Conservation (phyloP, 2,113 vertebrate species). For the Macroglossus sobrinus region DNA sequence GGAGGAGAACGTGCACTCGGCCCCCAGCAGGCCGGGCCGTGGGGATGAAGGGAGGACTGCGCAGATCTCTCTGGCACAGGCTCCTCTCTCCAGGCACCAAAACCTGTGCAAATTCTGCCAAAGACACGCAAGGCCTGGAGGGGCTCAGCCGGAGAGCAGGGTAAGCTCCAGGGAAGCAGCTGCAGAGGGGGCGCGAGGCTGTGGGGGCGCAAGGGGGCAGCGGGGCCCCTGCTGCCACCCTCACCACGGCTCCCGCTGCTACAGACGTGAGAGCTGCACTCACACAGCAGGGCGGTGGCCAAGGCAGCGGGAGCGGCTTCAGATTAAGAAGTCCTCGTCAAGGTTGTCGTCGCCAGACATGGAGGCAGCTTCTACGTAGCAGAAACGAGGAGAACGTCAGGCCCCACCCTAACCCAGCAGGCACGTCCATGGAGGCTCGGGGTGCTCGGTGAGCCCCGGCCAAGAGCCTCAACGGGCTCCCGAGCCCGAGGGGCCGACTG, state of each 20-base stretch:
- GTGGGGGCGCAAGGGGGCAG: background rate
- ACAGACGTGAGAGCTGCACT: constrained; percentile 8
- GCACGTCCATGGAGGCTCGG: background rate
- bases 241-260: background rate
- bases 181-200: background rate
- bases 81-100: constrained; percentile 31
- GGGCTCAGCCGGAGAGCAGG: background rate
- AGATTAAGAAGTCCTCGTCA: constrained; percentile 44
- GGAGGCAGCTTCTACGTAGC: constrained; percentile 59
- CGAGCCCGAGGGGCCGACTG: background rate
- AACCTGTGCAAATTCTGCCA: constrained; percentile 50
- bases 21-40: background rate
- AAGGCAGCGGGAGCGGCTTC: constrained; percentile 21
- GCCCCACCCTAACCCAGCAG: background rate
- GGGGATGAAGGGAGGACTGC: background rate
- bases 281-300: constrained; percentile 29
- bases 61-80: background rate
- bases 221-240: background rate
- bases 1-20: background rate
- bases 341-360: constrained; percentile 61
- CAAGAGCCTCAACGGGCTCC: background rate
- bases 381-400: background rate
- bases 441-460: background rate
- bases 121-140: constrained; percentile 43
- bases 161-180: background rate